These are phyloP conservation scores for Canis aureus DNA, from an alignment of 2,113 vertebrate species.

Conservation along the genomic window DNA sequence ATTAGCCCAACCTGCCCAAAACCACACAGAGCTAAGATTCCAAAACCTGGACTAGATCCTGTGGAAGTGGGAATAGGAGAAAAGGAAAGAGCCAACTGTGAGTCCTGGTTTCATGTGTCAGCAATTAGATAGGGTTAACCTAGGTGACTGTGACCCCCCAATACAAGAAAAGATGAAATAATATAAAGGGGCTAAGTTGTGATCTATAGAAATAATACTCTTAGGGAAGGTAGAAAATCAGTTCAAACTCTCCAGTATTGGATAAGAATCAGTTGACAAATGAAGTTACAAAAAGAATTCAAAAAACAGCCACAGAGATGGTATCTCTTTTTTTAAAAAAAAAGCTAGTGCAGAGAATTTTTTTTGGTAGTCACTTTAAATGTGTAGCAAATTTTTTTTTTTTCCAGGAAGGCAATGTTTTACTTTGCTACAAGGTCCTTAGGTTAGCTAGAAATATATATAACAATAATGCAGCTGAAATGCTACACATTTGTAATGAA, in stretches of 20 bases:
- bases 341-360: background rate
- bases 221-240: background rate
- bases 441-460: background rate
- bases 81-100: background rate
- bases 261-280: background rate
- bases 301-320: background rate
- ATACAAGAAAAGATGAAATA: background rate
- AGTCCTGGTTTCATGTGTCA: background rate
- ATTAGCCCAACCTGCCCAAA: background rate
- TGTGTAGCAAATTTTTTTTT: background rate
- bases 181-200: background rate
- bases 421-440: background rate
- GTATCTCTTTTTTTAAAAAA: background rate
- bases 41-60: background rate
- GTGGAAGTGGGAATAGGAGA: background rate
- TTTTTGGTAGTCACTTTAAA: background rate
- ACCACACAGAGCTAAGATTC: background rate
- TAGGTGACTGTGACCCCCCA: background rate
- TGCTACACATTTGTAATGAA: background rate
- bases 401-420: constrained; percentile 9
- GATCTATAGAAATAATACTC: background rate
- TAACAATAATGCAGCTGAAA: background rate
- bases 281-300: background rate
- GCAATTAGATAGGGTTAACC: background rate
- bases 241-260: background rate